Evolutionary conservation across 2,888 invertebrate species (phyloP).

Genomic region (Odontocolon sp.): DNA sequence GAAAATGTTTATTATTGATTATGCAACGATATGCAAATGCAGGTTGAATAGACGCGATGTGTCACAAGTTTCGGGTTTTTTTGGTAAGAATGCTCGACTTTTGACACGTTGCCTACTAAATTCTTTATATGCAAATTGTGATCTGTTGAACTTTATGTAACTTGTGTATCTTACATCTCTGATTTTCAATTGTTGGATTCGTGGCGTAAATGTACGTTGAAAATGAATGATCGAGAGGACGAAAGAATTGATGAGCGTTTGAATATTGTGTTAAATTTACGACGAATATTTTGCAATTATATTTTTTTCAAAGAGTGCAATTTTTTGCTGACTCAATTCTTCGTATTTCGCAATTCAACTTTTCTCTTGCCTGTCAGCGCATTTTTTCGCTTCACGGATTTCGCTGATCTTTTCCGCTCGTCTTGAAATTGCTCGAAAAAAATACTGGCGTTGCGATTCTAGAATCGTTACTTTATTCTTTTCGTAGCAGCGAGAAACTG

Average conservation of each 20-base stretch:
- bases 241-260: not conserved
- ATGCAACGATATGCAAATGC: slow-evolving; percentile 40
- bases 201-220: not conserved
- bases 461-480: slow-evolving; percentile 11
- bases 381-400: slow-evolving; percentile 36
- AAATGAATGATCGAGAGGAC: not conserved
- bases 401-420: slow-evolving; percentile 46
- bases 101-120: not conserved
- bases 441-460: slow-evolving; percentile 12
- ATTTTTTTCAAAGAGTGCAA: not conserved
- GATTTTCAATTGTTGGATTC: slow-evolving; percentile 2
- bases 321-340: not conserved
- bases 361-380: slow-evolving; percentile 19
- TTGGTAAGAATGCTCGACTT: slow-evolving; percentile 47
- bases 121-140: slow-evolving; percentile 35
- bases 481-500: not conserved
- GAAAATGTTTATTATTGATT: slow-evolving; percentile 17
- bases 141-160: slow-evolving; percentile 1
- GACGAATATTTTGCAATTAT: not conserved
- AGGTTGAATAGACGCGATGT: slow-evolving; percentile 10
- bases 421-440: not conserved
- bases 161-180: not conserved
- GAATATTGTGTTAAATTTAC: not conserved
- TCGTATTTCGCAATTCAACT: slow-evolving; percentile 15
- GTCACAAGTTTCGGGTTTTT: slow-evolving; percentile 17